phyloP scores from a whole-genome alignment of 2,888 invertebrate genomes.

The Alviniconcha strummeri region DNA sequence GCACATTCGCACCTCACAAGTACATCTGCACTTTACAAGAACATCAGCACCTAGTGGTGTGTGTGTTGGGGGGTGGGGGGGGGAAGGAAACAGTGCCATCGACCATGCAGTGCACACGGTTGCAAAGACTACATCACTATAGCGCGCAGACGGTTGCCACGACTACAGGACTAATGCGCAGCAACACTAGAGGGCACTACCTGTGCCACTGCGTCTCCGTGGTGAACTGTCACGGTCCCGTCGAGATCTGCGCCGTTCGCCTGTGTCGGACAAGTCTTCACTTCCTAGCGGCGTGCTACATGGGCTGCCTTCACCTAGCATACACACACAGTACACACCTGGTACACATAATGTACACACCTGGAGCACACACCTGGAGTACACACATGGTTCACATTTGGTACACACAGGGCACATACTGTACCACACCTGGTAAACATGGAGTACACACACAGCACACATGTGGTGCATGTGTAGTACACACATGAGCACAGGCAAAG shows the following conservation, averaged over 20 bases:
- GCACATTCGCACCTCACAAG: slow-evolving; percentile 16
- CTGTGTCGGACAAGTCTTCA: slow-evolving; percentile 40
- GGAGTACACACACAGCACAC: slow-evolving; percentile 1
- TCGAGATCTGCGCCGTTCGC: slow-evolving; percentile 35
- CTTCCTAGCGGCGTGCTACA: slow-evolving; percentile 43
- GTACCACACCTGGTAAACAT: no score
- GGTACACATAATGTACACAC: background rate
- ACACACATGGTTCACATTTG: background rate
- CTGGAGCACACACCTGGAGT: no score
- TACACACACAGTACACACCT: slow-evolving; percentile 8
- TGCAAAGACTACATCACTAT: slow-evolving; percentile 2
- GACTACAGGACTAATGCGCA: slow-evolving; percentile 23
- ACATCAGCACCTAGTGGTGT: slow-evolving; percentile 8
- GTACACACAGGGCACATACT: background rate
- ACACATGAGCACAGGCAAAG: background rate
- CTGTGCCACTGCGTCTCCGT: slow-evolving; percentile 47
- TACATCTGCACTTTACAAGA: slow-evolving; percentile 15
- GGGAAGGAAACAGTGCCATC: slow-evolving; percentile 10
- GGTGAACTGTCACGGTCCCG: slow-evolving; percentile 37
- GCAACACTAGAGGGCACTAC: slow-evolving; percentile 36
- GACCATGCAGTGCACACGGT: slow-evolving; percentile 26
- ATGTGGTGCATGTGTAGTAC: background rate
- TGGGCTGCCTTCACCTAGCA: slow-evolving; percentile 36
- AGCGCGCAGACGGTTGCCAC: slow-evolving; percentile 8
- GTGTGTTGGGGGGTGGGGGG: background rate